These are phyloP conservation scores for Sminthurinus aureus DNA, from an alignment of 2,888 invertebrate genomes.

Conservation along the genomic window DNA sequence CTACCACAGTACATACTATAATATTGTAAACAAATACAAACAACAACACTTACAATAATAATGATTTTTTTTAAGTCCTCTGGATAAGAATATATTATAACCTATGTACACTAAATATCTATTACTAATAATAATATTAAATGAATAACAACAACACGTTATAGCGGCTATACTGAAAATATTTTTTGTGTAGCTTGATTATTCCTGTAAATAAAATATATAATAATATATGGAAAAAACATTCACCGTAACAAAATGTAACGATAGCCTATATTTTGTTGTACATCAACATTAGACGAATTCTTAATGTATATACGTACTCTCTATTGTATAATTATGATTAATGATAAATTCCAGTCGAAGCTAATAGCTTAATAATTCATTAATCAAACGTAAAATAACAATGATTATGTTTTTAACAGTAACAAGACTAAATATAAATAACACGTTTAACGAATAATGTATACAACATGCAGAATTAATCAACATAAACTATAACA, in stretches of 20 bases:
- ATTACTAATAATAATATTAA: background rate
- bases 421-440: constrained; percentile 21
- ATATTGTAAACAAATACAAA: background rate
- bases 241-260: constrained; percentile 17
- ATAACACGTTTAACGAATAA: background rate
- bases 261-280: background rate
- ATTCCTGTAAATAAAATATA: constrained; percentile 7
- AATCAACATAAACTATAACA: background rate
- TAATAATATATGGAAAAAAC: constrained; percentile 17
- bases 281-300: background rate
- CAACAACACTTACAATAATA: background rate
- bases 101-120: background rate
- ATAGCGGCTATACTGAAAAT: background rate
- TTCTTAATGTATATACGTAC: background rate
- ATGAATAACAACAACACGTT: background rate
- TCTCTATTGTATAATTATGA: background rate
- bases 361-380: background rate
- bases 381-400: background rate
- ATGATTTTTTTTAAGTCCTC: constrained; percentile 5
- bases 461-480: background rate
- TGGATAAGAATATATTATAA: background rate
- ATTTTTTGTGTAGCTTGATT: background rate
- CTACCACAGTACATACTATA: background rate
- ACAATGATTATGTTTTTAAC: constrained; percentile 5
- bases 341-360: background rate